A percentile compares a stretch with the other conserved stretches of the same genome.
Conservation (phyloP, 2,888 invertebrate species). For the Lasius fuliginosus region DNA sequence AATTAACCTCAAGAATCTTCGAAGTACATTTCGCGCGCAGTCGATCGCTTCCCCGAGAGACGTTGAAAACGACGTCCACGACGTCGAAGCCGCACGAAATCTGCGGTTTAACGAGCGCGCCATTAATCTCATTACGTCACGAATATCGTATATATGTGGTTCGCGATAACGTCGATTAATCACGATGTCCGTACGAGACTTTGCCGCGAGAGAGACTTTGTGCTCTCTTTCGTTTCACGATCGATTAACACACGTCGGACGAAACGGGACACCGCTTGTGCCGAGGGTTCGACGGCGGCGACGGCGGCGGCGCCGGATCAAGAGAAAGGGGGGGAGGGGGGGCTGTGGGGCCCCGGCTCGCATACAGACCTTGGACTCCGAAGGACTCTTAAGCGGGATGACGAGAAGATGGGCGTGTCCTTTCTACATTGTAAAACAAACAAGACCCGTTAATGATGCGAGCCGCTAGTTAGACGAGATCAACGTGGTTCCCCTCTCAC, state of each 20-base stretch:
- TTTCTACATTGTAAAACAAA: slow-evolving; percentile 80
- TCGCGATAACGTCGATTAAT: slow-evolving; percentile 30
- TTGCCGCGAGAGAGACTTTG: not conserved
- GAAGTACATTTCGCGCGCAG: not conserved
- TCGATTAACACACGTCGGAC: slow-evolving; percentile 57
- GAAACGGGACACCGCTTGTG: slow-evolving; percentile 67
- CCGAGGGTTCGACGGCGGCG: slow-evolving; percentile 52
- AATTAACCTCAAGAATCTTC: not conserved
- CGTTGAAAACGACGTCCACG: not conserved
- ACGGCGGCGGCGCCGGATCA: slow-evolving; percentile 52
- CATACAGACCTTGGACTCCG: slow-evolving; percentile 55
- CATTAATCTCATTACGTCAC: slow-evolving; percentile 43
- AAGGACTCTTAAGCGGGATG: slow-evolving; percentile 66
- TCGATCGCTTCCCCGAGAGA: not conserved
- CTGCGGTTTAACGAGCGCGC: slow-evolving; percentile 23
- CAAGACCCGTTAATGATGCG: slow-evolving; percentile 81
- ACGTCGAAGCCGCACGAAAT: not conserved
- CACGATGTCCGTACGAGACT: not conserved
- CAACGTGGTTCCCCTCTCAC: slow-evolving; percentile 37
- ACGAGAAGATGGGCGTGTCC: slow-evolving; percentile 78
- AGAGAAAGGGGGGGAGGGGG: slow-evolving; percentile 46
- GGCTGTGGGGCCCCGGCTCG: slow-evolving; percentile 32
- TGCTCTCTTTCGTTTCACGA: slow-evolving; percentile 18
- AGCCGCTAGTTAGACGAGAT: slow-evolving; percentile 75
- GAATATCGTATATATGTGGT: not conserved